Conservation (phyloP, 2,797 vertebrate genomes). For the Darevskia mixta region DNA sequence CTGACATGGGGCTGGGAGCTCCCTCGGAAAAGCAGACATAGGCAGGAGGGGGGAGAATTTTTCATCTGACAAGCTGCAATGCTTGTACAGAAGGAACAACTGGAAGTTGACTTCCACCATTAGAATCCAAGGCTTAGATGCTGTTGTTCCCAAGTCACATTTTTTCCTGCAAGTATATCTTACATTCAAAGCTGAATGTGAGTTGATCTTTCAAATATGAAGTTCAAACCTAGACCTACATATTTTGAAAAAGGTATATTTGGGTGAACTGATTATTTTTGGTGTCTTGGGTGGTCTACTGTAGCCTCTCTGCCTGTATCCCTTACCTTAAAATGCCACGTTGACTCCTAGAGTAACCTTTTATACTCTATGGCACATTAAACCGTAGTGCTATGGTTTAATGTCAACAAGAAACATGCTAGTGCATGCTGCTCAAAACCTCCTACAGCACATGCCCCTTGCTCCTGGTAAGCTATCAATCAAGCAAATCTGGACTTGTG, state of each 20-base stretch:
- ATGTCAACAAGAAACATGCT: no score
- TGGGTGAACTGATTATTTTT: no score
- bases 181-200: constrained; percentile 8
- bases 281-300: not conserved
- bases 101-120: not conserved
- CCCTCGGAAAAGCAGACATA: no score
- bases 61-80: no score
- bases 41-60: no score
- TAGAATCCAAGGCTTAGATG: not conserved
- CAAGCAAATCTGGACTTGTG: no score
- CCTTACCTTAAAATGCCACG: not conserved
- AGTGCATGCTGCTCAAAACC: no score
- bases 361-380: not conserved
- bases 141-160: not conserved
- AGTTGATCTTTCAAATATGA: not conserved
- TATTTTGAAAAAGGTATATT: not conserved
- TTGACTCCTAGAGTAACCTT: not conserved
- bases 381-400: no score
- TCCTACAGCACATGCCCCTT: no score
- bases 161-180: not conserved
- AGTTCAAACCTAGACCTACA: not conserved
- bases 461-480: no score
- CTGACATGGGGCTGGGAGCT: no score
- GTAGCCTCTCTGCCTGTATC: not conserved
- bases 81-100: no score